Evolutionary conservation across 2,888 invertebrate genomes (phyloP), one percentile per base, ranked within the genome.

Genomic region (Nomada hirtipes): DNA sequence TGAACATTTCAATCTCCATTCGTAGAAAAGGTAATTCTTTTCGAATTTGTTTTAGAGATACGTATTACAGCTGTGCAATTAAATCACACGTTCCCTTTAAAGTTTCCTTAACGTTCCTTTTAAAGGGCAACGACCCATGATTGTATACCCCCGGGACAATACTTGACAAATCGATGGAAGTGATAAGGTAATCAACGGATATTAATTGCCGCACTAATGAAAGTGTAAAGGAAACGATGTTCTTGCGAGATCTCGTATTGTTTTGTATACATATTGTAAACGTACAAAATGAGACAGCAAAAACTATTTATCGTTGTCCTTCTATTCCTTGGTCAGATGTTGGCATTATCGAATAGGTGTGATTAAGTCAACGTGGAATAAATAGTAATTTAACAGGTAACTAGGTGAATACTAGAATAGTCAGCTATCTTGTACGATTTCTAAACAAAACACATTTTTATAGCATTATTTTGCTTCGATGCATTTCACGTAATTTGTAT

Each of bases 141-240:
- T 70, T 26, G 10, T 52, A 57, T 23, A 63, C 52, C 50, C 44
- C 20, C 52, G 68, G 68, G 50, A 57, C 55, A 15, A 0, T 26
- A n/a, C 55, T 44, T 15, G 55, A 70, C 20, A 59, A 59, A 63
- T 20, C 57, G 70, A 76, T 69, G 23, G 18, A 59, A 64, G 64
- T 57, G 77, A 71, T 76, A 79, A 53, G 47, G 50, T 36, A 44
- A 76, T 70, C 57, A 11, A 36, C 63, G 50, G 57, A 29, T 60
- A 71, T 60, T 76, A 77, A 79, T 79, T 77, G 59, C 64, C n/a
- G 29, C n/a, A 53, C 13, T 76, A 70, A 79, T 79, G 70, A 65
- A 60, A 47, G 59, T 57, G 53, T 65, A 52, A 74, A 61, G 61
- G 67, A 60, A 55, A 15, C 42, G 29, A 44, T 15, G 52, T 70